phyloP scores from a whole-genome alignment of 2,888 invertebrate genomes.

The Pachycephus smyrnensis region DNA sequence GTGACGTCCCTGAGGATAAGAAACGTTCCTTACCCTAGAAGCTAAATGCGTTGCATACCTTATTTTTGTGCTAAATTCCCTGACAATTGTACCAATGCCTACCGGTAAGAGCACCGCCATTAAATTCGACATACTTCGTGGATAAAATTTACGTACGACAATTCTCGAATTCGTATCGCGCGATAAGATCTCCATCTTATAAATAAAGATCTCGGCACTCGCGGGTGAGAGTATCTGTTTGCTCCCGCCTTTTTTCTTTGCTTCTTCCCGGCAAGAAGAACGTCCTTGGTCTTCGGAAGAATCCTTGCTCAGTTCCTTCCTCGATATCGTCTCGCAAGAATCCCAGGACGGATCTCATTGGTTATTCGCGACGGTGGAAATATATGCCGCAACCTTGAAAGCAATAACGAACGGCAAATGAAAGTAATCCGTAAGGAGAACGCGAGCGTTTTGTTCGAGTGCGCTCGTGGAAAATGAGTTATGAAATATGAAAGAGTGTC shows the following conservation, averaged over 20 bases:
- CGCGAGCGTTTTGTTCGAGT: background rate
- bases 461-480: background rate
- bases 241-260: background rate
- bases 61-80: too few relatives aligned
- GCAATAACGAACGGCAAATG: background rate
- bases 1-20: background rate
- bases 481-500: background rate
- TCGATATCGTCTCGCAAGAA: background rate
- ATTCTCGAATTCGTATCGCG: background rate
- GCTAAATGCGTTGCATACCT: too few relatives aligned
- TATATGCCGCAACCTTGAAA: background rate
- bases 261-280: background rate
- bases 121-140: too few relatives aligned
- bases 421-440: background rate
- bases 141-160: background rate
- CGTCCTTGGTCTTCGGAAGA: background rate
- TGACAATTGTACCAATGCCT: too few relatives aligned
- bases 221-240: background rate
- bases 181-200: background rate
- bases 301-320: background rate
- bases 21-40: too few relatives aligned
- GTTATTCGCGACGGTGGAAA: background rate
- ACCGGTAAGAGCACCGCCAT: too few relatives aligned
- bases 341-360: background rate
- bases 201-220: background rate